Conservation (phyloP, 2,797 vertebrate species). For the Microtus californicus region DNA sequence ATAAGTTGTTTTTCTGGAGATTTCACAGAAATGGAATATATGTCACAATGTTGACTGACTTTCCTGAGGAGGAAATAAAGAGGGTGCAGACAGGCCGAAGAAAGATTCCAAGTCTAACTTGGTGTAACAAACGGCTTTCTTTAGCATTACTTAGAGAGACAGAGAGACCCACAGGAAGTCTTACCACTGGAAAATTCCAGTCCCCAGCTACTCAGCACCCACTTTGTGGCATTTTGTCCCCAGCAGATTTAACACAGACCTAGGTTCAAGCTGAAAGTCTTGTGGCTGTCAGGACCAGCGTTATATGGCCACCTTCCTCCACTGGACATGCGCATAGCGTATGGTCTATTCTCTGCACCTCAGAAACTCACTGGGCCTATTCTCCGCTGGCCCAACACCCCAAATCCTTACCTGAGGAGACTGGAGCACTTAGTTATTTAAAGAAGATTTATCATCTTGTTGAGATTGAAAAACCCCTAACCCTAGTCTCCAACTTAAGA, state of each 20-base stretch:
- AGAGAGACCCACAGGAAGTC: not conserved
- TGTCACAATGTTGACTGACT: not conserved
- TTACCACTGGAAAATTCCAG: not conserved
- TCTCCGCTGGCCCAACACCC: not conserved
- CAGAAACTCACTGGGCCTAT: not conserved
- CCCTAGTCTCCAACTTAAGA: no score
- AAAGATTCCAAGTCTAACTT: not conserved
- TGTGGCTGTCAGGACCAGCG: not conserved
- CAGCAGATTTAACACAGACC: not conserved
- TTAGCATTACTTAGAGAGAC: no score
- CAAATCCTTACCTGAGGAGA: not conserved
- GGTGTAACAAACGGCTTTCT: not conserved
- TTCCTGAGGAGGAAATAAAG: not conserved
- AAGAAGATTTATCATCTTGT: constrained; percentile 71
- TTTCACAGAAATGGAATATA: constrained; percentile 4
- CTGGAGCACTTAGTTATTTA: constrained; percentile 12
- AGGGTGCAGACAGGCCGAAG: not conserved
- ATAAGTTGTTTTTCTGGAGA: not conserved
- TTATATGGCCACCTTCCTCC: not conserved
- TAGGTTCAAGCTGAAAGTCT: no score
- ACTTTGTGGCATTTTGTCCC: not conserved
- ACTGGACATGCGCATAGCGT: accelerated
- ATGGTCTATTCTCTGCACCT: not conserved
- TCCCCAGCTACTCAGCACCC: not conserved
- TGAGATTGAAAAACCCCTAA: not conserved